Base-by-base conservation (phyloP, 2,888 invertebrate genomes). In the Dioctria linearis region DNA sequence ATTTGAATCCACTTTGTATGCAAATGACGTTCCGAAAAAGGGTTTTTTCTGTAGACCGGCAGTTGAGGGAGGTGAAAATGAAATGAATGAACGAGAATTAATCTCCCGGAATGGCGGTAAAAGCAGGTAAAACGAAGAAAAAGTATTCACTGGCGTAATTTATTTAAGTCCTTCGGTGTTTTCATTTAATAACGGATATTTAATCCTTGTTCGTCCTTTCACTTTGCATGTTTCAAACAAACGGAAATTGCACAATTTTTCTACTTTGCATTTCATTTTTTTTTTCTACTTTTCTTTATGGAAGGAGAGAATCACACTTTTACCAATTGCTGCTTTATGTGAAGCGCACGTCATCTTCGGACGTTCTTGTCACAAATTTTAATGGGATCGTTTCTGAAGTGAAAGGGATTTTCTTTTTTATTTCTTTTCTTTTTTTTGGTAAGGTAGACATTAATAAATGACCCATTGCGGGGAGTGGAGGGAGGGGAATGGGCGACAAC, bases 1-100 rank as follows among this genome's bases (percentile, higher is more conserved):
- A 76, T 76, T 76, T 76, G 76, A 76, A 76, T 76, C 76, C 76
- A 76, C 76, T 76, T 76, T 76, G 76, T 76, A 76, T 76, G 76
- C 63, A 76, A 76, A 76, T 76, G 63, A 63, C 63, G 76, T 63
- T 49, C 76, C 61, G 40, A 63, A 76, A 25, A 54, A 76, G 63
- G 63, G 76, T 54, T 54, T 54, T 54, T 40, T 63, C 40, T 40
- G 39, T 11, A 39, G 40, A 63, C 63, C 63, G 63, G 63, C 40
- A 63, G 63, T 63, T 63, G 63, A 63, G 40, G 76, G 76, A 49
- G 37, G 76, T 61, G 76, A 46, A 63, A 76, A 76, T 63, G 76
- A 73, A 76, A 76, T 76, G 76, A 76, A 76, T 63, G 76, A 63
- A 76, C 76, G 76, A 76, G 63, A 76, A 76, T 76, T 76, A 76